Evolutionary conservation across 2,888 invertebrate genomes (phyloP).

Genomic region (Drosophila mulleri): DNA sequence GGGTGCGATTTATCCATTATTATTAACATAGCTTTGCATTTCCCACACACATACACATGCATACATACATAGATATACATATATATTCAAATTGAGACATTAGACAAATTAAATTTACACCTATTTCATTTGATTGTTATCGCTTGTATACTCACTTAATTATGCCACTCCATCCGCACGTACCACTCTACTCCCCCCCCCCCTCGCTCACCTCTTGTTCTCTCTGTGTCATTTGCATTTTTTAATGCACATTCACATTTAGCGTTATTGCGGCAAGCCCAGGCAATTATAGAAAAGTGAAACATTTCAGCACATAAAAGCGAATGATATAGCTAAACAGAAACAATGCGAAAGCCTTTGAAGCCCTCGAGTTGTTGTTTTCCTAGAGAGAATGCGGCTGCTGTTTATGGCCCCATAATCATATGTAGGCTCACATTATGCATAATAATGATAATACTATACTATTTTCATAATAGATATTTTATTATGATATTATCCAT

Average conservation of each 20-base stretch:
- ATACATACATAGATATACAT: no score
- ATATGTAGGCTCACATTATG: not conserved
- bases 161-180: slow-evolving; percentile 34
- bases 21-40: slow-evolving; percentile 52
- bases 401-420: not conserved
- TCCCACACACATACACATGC: not conserved
- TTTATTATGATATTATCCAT: not conserved
- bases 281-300: slow-evolving; percentile 42
- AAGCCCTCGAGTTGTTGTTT: not conserved
- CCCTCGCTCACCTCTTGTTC: not conserved
- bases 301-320: slow-evolving; percentile 36
- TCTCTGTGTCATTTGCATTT: slow-evolving; percentile 63
- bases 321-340: slow-evolving; percentile 13
- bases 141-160: slow-evolving; percentile 60
- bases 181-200: not conserved
- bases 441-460: not conserved
- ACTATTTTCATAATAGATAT: not conserved
- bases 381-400: not conserved
- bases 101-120: slow-evolving; percentile 84
- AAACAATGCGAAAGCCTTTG: not conserved
- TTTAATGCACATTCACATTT: slow-evolving; percentile 62
- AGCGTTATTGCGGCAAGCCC: slow-evolving; percentile 55
- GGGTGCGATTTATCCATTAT: slow-evolving; percentile 61
- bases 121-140: slow-evolving; percentile 83
- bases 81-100: slow-evolving; percentile 84